Conservation (phyloP, 2,888 invertebrate genomes). For the Dicyrtoma fusca region DNA sequence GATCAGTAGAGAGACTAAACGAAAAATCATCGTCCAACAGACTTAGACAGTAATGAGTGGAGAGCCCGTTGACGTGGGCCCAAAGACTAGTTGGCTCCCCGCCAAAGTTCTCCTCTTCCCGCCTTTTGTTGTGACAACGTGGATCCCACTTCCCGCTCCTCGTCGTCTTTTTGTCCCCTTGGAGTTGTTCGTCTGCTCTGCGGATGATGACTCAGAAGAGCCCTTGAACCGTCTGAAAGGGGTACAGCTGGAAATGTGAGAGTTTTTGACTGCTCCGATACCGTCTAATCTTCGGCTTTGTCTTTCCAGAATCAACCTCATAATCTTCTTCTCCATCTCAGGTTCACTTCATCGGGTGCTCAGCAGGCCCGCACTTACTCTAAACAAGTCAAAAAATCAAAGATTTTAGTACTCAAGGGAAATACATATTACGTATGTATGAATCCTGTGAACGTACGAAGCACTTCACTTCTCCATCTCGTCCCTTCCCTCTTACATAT, state of each 20-base stretch:
- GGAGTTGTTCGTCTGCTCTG: not conserved
- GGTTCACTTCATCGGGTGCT: constrained; percentile 31
- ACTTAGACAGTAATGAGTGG: not conserved
- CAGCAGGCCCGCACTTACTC: constrained; percentile 25
- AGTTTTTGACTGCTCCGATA: not conserved
- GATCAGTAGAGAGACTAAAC: constrained; percentile 40
- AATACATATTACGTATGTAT: too few species aligned
- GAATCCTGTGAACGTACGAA: too few species aligned
- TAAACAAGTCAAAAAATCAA: not conserved
- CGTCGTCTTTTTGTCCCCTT: not conserved
- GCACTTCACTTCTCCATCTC: too few species aligned
- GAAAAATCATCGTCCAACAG: constrained; percentile 37
- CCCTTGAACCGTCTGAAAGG: not conserved
- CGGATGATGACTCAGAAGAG: not conserved
- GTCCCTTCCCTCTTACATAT: too few species aligned
- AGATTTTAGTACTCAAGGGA: too few species aligned
- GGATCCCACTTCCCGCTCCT: not conserved
- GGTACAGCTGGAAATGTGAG: not conserved
- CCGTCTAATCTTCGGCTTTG: constrained; percentile 22
- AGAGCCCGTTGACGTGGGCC: not conserved
- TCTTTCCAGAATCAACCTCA: constrained; percentile 21
- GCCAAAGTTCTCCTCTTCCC: constrained; percentile 10
- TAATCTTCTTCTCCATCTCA: constrained; percentile 33
- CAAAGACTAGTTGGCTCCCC: not conserved
- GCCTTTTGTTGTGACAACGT: not conserved